These are phyloP conservation scores for Porites rus DNA, from an alignment of 92 coral and sea anemone genomes.

Conservation along the genomic window DNA sequence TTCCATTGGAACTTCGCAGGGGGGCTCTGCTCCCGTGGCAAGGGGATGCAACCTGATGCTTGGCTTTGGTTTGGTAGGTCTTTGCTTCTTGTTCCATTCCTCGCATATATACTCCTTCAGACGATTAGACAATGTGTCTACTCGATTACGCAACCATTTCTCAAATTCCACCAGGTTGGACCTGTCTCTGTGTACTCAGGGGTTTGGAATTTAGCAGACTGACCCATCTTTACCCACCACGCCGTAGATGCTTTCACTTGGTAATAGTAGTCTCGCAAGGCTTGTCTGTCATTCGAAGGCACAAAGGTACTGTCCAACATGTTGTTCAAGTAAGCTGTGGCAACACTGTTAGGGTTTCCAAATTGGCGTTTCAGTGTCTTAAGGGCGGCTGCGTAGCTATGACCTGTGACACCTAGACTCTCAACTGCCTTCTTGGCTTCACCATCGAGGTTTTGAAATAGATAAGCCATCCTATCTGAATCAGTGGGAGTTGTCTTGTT, in stretches of 20 bases:
- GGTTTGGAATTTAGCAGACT: slow-evolving; percentile 14
- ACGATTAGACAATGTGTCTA: slow-evolving; percentile 25
- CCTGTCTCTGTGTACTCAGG: slow-evolving; percentile 12
- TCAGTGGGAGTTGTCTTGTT: slow-evolving; percentile 54
- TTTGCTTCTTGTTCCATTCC: slow-evolving; percentile 17
- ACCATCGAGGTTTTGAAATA: slow-evolving; percentile 59
- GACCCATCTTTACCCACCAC: slow-evolving; percentile 24
- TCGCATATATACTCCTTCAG: slow-evolving; percentile 18
- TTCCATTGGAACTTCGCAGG: neutral
- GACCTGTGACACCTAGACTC: slow-evolving; percentile 24
- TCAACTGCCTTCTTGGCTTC: slow-evolving; percentile 57
- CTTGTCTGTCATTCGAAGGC: slow-evolving; percentile 12
- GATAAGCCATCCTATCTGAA: slow-evolving; percentile 61
- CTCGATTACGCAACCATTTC: slow-evolving; percentile 2
- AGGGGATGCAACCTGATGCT: neutral
- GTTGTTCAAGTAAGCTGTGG: slow-evolving; percentile 21
- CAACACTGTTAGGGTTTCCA: slow-evolving; percentile 25
- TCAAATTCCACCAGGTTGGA: neutral
- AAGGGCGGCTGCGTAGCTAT: slow-evolving; percentile 39
- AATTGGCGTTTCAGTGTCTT: slow-evolving; percentile 17
- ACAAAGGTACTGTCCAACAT: slow-evolving; percentile 24
- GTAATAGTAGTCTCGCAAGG: slow-evolving; percentile 21
- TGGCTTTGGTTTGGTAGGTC: neutral
- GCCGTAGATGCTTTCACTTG: slow-evolving; percentile 21
- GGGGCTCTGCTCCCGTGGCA: neutral